Evolutionary conservation across 2,888 invertebrate genomes (phyloP).

Genomic region (Caenorhabditis imperialis): DNA sequence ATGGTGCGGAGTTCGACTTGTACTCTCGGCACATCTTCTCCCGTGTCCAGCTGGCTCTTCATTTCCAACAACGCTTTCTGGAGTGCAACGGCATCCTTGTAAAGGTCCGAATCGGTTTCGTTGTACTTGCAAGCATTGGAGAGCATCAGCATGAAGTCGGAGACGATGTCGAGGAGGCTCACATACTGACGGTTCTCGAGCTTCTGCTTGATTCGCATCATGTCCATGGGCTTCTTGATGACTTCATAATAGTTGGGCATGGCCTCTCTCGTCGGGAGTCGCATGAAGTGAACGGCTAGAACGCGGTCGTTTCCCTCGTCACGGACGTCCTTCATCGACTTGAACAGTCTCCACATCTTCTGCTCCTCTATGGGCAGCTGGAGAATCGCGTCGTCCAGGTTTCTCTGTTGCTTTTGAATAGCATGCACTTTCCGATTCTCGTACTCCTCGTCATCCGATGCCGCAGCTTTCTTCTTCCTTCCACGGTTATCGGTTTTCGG

Average conservation of each 20-base stretch:
- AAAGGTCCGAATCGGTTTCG: constrained; percentile 95
- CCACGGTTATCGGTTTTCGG: constrained; percentile 12
- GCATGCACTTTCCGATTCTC: background rate
- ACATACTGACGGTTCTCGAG: constrained; percentile 56
- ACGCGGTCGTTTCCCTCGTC: constrained; percentile 90
- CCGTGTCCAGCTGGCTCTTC: constrained; percentile 84
- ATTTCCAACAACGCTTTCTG: constrained; percentile 92
- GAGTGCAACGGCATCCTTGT: constrained; percentile 89
- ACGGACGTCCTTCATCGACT: constrained; percentile 88
- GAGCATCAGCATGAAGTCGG: constrained; percentile 86
- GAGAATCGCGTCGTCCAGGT: constrained; percentile 22
- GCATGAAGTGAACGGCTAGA: constrained; percentile 93
- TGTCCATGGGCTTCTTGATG: constrained; percentile 94
- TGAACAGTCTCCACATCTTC: constrained; percentile 88
- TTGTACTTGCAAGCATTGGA: constrained; percentile 97
- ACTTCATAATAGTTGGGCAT: constrained; percentile 98
- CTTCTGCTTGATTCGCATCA: constrained; percentile 87
- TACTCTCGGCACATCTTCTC: constrained; percentile 54
- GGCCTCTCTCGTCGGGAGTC: constrained; percentile 87
- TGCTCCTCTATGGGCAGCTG: constrained; percentile 59
- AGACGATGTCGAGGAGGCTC: constrained; percentile 62
- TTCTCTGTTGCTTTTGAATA: constrained; percentile 11
- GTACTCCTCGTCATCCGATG: constrained; percentile 14
- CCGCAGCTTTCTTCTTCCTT: constrained; percentile 19
- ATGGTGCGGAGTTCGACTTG: constrained; percentile 90